Conservation (phyloP, 2,113 vertebrate genomes). For the Thalassoma bifasciatum region DNA sequence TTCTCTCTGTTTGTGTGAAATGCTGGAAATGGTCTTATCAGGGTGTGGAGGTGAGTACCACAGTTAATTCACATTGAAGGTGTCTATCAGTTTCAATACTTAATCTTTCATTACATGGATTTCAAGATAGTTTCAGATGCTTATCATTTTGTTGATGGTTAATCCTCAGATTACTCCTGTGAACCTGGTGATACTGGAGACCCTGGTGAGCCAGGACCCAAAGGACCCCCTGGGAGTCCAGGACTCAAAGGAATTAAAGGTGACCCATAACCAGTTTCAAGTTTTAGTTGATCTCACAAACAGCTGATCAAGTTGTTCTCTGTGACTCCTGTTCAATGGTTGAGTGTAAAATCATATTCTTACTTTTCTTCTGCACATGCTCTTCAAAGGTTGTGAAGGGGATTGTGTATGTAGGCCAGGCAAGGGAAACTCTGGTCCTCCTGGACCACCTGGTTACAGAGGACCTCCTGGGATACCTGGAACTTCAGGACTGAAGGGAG, state of each 20-base stretch:
- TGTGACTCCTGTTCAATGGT: neutral
- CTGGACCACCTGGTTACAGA: conserved; percentile 57
- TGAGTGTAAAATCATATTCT: neutral
- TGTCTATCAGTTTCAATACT: neutral
- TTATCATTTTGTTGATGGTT: neutral
- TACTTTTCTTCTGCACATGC: neutral
- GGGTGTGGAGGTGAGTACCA: conserved; percentile 67
- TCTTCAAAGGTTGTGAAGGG: conserved; percentile 51
- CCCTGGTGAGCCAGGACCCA: conserved; percentile 50
- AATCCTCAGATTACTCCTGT: conserved; percentile 63
- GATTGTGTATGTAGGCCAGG: conserved; percentile 45
- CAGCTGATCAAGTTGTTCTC: neutral
- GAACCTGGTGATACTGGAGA: conserved; percentile 56
- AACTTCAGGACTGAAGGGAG: conserved; percentile 81
- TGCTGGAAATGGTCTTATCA: conserved; percentile 20
- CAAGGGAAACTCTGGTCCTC: neutral
- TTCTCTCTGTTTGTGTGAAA: conserved; percentile 30
- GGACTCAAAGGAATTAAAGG: conserved; percentile 68
- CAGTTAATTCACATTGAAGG: neutral
- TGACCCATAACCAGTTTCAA: conserved; percentile 20
- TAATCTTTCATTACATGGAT: neutral
- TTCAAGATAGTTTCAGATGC: neutral
- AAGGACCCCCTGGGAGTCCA: conserved; percentile 42
- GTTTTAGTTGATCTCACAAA: neutral
- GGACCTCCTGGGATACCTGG: conserved; percentile 75